Conservation (phyloP, 2,797 vertebrate species). For the Selene dorsalis region DNA sequence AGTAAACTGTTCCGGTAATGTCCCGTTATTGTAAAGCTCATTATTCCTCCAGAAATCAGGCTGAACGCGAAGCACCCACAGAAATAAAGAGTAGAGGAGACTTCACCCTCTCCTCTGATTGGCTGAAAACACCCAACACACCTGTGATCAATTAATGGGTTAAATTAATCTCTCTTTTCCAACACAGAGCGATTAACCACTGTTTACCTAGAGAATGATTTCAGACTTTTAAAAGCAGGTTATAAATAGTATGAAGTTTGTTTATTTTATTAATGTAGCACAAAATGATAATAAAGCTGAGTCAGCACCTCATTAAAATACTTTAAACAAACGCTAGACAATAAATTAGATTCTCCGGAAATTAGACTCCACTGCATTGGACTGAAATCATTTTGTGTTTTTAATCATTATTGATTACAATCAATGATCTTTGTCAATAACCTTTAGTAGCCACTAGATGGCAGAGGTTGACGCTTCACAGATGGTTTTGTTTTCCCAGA, state of each 20-base stretch:
- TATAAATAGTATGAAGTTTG: too few relatives aligned
- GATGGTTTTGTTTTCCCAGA: neutral
- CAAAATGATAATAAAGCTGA: neutral
- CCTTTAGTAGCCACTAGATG: slow-evolving; percentile 9
- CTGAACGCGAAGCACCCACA: neutral
- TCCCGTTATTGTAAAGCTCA: too few relatives aligned
- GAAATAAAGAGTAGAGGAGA: neutral
- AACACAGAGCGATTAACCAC: neutral
- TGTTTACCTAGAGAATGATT: neutral
- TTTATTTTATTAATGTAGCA: neutral
- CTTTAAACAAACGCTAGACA: neutral
- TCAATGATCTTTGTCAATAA: neutral
- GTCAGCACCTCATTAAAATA: neutral
- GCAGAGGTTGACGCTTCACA: neutral
- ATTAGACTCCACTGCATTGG: neutral
- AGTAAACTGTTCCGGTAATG: too few relatives aligned
- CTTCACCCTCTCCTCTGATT: neutral
- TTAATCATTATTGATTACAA: neutral
- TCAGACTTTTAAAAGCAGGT: too few relatives aligned
- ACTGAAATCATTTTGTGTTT: neutral
- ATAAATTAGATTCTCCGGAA: neutral
- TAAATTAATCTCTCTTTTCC: neutral
- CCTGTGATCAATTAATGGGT: neutral
- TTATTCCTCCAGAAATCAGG: neutral
- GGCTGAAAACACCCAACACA: neutral